Percentiles rank a stretch among this genome's conserved stretches.
Evolutionary conservation across 2,888 invertebrate genomes (phyloP).

Genomic region (Agrotis exclamationis): DNA sequence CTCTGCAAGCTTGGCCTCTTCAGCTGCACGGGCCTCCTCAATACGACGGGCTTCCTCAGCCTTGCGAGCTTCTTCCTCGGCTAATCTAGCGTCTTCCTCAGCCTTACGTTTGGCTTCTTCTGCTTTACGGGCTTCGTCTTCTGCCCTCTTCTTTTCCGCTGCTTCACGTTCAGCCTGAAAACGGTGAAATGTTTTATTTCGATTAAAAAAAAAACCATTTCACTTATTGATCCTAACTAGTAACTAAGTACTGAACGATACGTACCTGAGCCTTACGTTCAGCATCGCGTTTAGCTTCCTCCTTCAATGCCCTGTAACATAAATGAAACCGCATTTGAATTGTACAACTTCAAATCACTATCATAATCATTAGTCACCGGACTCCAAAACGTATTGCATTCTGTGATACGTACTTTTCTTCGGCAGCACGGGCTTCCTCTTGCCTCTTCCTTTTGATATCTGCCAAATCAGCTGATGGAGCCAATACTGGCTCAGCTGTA

Average conservation of each 20-base stretch:
- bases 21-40: conserved; percentile 86
- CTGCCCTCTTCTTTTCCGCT: conserved; percentile 88
- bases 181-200: neutral
- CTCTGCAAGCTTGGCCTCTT: conserved; percentile 78
- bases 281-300: conserved; percentile 89
- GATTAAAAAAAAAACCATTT: too few species aligned
- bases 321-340: conserved; percentile 17
- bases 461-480: conserved; percentile 89
- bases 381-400: neutral
- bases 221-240: neutral
- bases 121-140: conserved; percentile 90
- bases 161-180: conserved; percentile 84
- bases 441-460: conserved; percentile 91
- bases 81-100: conserved; percentile 86
- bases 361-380: neutral
- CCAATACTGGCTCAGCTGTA: conserved; percentile 85
- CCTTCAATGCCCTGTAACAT: conserved; percentile 86
- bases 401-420: conserved; percentile 88
- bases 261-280: conserved; percentile 88
- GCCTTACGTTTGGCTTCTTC: conserved; percentile 89
- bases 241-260: neutral
- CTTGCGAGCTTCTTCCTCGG: conserved; percentile 86
- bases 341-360: neutral
- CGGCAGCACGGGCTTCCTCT: conserved; percentile 92
- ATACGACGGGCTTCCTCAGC: conserved; percentile 85